A percentile compares a stretch with the other conserved stretches of the same genome.
Conservation (phyloP, 2,113 vertebrate genomes). For the Sinocyclocheilus rhinocerous region DNA sequence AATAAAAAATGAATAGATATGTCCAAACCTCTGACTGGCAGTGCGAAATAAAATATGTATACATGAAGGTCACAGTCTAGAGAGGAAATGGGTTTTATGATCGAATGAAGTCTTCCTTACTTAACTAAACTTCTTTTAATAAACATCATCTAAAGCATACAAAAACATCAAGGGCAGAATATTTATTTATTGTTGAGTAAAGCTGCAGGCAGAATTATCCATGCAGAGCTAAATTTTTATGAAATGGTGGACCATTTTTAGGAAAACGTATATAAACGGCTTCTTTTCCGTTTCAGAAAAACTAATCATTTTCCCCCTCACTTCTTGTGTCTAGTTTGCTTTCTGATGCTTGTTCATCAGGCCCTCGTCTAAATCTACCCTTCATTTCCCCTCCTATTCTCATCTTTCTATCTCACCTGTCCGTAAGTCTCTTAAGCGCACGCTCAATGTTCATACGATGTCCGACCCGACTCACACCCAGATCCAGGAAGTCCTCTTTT, state of each 20-base stretch:
- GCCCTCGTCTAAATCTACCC: constrained; percentile 42
- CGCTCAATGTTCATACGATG: constrained; percentile 97
- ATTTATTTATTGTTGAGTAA: constrained; percentile 8
- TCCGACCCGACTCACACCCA: constrained; percentile 92
- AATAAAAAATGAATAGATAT: not conserved
- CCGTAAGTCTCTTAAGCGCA: constrained; percentile 89
- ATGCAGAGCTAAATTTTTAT: constrained; percentile 28
- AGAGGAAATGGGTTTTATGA: constrained; percentile 4
- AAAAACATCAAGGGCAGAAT: constrained; percentile 22
- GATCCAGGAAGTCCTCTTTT: constrained; percentile 94
- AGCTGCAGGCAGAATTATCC: constrained; percentile 36
- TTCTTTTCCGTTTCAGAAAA: not conserved
- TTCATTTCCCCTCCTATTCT: constrained; percentile 5
- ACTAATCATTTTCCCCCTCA: too few species aligned
- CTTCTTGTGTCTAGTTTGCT: not conserved
- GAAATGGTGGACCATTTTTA: not conserved
- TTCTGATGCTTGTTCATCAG: not conserved
- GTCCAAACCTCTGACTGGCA: not conserved
- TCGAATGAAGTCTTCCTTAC: constrained; percentile 8
- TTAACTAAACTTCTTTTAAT: constrained; percentile 15
- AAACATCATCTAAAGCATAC: constrained; percentile 22
- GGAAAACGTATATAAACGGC: not conserved
- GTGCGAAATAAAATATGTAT: not conserved
- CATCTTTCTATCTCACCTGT: constrained; percentile 85
- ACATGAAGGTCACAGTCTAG: not conserved